Percentiles rank a stretch among this genome's conserved stretches.
These are phyloP conservation scores for Cheilosia vulpina DNA, from an alignment of 2,888 invertebrate species.

Conservation along the genomic window DNA sequence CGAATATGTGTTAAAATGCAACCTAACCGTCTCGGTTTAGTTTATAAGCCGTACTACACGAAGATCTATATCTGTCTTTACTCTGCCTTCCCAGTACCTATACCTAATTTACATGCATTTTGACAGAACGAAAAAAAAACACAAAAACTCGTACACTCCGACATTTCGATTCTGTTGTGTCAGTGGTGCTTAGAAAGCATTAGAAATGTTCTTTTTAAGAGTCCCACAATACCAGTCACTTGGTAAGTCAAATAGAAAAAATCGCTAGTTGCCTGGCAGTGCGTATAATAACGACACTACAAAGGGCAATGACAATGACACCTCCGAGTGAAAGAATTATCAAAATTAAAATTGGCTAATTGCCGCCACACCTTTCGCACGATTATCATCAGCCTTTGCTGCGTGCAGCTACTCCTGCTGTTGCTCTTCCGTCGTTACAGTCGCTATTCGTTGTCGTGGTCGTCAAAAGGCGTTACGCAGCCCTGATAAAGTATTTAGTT, in stretches of 20 bases:
- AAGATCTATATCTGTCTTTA: too few relatives aligned
- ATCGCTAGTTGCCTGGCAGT: slow-evolving; percentile 13
- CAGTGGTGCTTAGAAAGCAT: too few relatives aligned
- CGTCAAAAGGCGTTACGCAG: slow-evolving; percentile 4
- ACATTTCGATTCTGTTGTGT: too few relatives aligned
- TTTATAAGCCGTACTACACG: background rate
- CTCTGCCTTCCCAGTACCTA: too few relatives aligned
- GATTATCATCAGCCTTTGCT: slow-evolving; percentile 22
- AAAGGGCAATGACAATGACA: slow-evolving; percentile 38
- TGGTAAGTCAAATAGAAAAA: slow-evolving; percentile 3
- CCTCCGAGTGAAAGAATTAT: slow-evolving; percentile 31
- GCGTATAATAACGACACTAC: slow-evolving; percentile 27
- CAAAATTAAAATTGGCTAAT: slow-evolving; percentile 57
- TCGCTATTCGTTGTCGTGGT: background rate
- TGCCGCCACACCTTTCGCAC: slow-evolving; percentile 54
- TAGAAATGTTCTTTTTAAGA: too few relatives aligned
- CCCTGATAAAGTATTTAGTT: slow-evolving; percentile 56
- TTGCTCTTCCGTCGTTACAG: background rate
- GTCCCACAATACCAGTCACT: background rate
- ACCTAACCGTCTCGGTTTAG: too few relatives aligned
- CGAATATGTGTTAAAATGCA: too few relatives aligned
- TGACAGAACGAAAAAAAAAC: too few relatives aligned
- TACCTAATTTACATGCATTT: too few relatives aligned
- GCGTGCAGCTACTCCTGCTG: background rate
- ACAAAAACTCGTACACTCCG: too few relatives aligned